Evolutionary conservation across 2,797 vertebrate species (phyloP), one percentile per base, ranked within the genome.

Genomic region (Microctenopoma lineatum): DNA sequence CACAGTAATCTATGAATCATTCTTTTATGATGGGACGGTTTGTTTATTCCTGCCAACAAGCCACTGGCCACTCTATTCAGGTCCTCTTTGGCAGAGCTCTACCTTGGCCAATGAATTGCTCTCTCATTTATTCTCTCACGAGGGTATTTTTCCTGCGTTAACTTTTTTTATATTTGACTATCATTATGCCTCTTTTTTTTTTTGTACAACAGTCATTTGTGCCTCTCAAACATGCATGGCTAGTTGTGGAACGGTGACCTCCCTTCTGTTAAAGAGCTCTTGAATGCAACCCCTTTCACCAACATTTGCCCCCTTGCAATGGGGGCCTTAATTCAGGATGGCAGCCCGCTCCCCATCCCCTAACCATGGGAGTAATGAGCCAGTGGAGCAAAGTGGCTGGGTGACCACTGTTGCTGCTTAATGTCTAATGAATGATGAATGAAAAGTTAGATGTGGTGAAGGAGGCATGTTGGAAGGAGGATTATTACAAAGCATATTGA

Each of bases 241-340:
- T 70, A 69, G 78, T 48, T 59, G 70, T 70, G 64, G 59, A 79
- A 59, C 25, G 0, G 62, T 55, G 74, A 84, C 80, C 79, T 66
- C 67, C 21, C 73, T 73, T 59, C 67, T 26, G 62, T 81, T 77
- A 59, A 70, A 81, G 82, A 59, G 64, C 77, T 70, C 78, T 83
- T 14, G 0, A 80, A 76, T 21, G 51, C 62, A 75, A 74, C 77
- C 70, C 70, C 84, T 68, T 65, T 79, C 73, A 72, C 61, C 27
- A 14, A 72, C 80, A 7, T 81, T 87, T 75, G 73, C 59, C 81
- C 79, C 55, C 46, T 70, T 53, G 68, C 13, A 53, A 80, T 76
- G 42, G 60, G 84, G 76, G 70, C 72, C 75, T 85, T 81, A 78
- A 89, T 89, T 87, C 70, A 80, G 75, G 58, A 57, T 73, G 86